Evolutionary conservation across 2,888 invertebrate species (phyloP), one percentile per base, ranked within the genome.

Genomic region (Synergus japonicus): DNA sequence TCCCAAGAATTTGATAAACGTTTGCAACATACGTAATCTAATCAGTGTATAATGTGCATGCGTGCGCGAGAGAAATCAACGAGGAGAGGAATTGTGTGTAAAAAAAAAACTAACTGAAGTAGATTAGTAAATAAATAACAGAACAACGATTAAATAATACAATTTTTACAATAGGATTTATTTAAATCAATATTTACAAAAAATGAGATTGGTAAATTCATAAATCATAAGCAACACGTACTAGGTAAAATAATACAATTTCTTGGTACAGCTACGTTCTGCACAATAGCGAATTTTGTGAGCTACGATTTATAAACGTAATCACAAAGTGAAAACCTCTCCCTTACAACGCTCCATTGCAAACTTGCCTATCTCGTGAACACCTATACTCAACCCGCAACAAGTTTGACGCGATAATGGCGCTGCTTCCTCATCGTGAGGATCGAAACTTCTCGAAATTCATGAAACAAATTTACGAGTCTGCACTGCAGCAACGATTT

Each of bases 101-200:
- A 22, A 18, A 18, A 29, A 54, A 8, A 63, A 76, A 41, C 3
- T 1, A 64, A 76, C 12, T 43, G 41, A 22, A 76, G 41, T 44
- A 80, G 81, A 85, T 69, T 82, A 81, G 63, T 76, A 60, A 81
- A 80, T 81, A 65, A 60, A 76, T 84, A 81, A 80, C 81, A 58
- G 54, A 76, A 85, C 79, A 83, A 82, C 79, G 79, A 84, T 85
- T 84, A 85, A 88, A 88, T 88, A 87, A 88, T 89, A 89, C 86
- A 89, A 89, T 90, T 85, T 90, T 88, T 88, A 88, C 87, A 89
- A 88, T 88, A 88, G 87, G 86, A 89, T 89, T 89, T 89, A 89
- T 90, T 90, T 88, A 89, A 89, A 89, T 90, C 88, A 89, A 88
- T 89, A 89, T 89, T 89, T 89, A 90, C 89, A 89, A 89, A 89